Conservation (phyloP, 2,797 vertebrate genomes). For the Sebastes aleutianus region DNA sequence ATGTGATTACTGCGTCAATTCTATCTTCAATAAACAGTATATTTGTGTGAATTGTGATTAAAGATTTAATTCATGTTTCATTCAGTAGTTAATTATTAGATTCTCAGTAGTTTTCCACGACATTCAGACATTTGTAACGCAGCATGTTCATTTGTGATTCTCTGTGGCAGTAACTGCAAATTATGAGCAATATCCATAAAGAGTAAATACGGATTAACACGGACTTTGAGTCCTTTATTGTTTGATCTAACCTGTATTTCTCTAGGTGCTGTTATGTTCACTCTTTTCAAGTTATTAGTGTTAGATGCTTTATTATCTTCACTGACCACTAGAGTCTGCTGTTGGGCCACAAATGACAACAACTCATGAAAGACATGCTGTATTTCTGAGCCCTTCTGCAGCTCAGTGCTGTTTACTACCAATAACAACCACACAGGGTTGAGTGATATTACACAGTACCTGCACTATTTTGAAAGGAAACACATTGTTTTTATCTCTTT, state of each 20-base stretch:
- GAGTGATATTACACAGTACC: not conserved
- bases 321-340: not conserved
- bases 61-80: not conserved
- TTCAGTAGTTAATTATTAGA: not conserved
- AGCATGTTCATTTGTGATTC: not conserved
- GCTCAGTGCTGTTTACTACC: not conserved
- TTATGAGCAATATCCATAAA: not conserved
- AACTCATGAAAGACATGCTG: not conserved
- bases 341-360: not conserved
- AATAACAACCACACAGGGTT: not conserved
- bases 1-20: slow-evolving; percentile 4
- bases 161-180: not conserved
- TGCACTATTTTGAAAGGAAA: not conserved
- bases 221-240: not conserved
- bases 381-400: not conserved
- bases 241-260: too few species aligned
- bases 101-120: not conserved
- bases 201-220: not conserved
- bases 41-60: not conserved
- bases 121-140: not conserved
- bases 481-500: not conserved
- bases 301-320: not conserved
- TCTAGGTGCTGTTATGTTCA: too few species aligned
- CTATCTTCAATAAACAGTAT: slow-evolving; percentile 45
- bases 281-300: too few species aligned